phyloP scores from a whole-genome alignment of 2,888 invertebrate species.

The Coelopa pilipes region DNA sequence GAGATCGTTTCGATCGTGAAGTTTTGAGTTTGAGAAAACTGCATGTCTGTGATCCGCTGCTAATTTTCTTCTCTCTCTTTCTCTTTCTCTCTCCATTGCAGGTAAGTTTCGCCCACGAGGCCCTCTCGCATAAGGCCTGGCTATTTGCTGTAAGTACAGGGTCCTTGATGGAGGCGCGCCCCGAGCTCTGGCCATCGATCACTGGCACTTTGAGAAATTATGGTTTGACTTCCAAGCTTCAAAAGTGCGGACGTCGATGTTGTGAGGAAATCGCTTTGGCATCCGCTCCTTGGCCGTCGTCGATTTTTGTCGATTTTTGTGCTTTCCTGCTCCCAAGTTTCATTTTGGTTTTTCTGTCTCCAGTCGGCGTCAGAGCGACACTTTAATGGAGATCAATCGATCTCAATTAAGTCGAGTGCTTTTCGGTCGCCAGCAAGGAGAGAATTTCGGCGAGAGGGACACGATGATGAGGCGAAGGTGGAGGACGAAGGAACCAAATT shows the following conservation, averaged over 20 bases:
- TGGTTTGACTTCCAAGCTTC: neutral
- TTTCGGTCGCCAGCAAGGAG: neutral
- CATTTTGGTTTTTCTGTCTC: neutral
- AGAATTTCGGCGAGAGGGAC: too few species aligned
- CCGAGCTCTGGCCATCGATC: too few species aligned
- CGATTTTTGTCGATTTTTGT: too few species aligned
- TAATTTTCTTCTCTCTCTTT: neutral
- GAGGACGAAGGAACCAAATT: too few species aligned
- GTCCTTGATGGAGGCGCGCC: too few species aligned
- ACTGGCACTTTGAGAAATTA: too few species aligned
- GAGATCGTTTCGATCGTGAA: too few species aligned
- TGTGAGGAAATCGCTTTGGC: neutral
- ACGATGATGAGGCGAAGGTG: too few species aligned
- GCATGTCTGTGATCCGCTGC: neutral
- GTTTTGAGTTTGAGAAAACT: too few species aligned
- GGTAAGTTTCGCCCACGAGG: conserved; percentile 7
- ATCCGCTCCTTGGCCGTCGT: neutral
- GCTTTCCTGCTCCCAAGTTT: too few species aligned
- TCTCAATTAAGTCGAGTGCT: conserved; percentile 32
- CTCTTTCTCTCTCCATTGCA: conserved; percentile 1
- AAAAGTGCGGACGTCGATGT: neutral
- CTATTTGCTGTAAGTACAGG: too few species aligned
- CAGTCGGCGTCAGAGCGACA: neutral
- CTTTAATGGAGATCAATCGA: conserved; percentile 32
- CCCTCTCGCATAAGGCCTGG: too few species aligned